These are phyloP conservation scores for Anser brachyrhynchus DNA, from an alignment of 2,113 vertebrate species.

Conservation along the genomic window DNA sequence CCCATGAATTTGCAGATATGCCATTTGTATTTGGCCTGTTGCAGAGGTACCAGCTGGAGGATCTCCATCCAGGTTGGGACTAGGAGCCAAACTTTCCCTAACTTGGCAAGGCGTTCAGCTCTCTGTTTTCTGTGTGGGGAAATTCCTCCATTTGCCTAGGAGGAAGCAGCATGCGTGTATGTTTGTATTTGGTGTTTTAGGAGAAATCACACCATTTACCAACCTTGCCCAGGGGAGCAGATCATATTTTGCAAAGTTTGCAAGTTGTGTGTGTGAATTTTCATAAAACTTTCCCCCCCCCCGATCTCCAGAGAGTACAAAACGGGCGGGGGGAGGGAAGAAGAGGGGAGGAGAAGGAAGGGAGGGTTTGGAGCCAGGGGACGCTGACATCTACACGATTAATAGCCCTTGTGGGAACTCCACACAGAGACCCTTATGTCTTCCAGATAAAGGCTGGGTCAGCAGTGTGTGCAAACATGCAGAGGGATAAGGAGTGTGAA, in stretches of 20 bases:
- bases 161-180: not conserved
- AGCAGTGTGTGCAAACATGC: slow-evolving; percentile 62
- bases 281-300: not conserved
- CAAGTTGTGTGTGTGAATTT: slow-evolving; percentile 1
- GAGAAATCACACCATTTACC: not conserved
- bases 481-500: slow-evolving; percentile 65
- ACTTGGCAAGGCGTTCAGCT: not conserved
- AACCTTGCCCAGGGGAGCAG: not conserved
- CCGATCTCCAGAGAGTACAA: not conserved
- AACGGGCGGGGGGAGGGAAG: not conserved
- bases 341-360: slow-evolving; percentile 10
- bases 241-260: slow-evolving; percentile 38
- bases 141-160: not conserved
- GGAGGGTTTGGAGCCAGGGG: slow-evolving; percentile 25
- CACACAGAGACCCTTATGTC: slow-evolving; percentile 44
- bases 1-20: not conserved
- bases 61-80: not conserved
- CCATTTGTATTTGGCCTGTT: not conserved
- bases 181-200: not conserved
- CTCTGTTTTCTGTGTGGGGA: not conserved
- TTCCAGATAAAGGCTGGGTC: slow-evolving; percentile 58
- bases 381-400: slow-evolving; percentile 34
- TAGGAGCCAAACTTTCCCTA: not conserved
- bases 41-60: slow-evolving; percentile 4
- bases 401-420: slow-evolving; percentile 17